A percentile compares a stretch with the other conserved stretches of the same genome.
Conservation (phyloP, 2,888 invertebrate species). For the Sepioteuthis lessoniana region DNA sequence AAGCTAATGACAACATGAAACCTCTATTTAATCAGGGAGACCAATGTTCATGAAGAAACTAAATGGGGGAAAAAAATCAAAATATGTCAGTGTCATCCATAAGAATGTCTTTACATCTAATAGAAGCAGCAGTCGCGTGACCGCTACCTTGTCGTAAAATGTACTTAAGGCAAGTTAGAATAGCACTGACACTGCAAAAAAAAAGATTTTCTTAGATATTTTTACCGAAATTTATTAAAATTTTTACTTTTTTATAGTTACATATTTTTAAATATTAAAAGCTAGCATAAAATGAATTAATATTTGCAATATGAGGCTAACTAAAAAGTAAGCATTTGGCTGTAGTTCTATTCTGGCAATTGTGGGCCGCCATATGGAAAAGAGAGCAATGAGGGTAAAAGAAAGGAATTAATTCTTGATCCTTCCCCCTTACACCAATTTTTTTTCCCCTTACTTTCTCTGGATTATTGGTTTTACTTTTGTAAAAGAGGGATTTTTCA, state of each 20-base stretch:
- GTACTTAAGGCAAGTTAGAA: not conserved
- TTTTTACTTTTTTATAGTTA: not conserved
- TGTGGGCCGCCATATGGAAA: not conserved
- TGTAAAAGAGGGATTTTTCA: not conserved
- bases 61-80: too few species aligned
- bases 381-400: not conserved
- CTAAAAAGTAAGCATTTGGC: not conserved
- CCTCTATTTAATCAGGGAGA: too few species aligned
- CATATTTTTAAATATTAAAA: not conserved
- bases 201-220: not conserved
- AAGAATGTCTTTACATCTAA: not conserved
- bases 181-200: not conserved
- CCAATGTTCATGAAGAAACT: not conserved
- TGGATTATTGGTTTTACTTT: not conserved
- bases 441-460: not conserved
- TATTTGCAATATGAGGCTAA: not conserved
- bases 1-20: not conserved
- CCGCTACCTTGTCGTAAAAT: not conserved
- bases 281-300: not conserved
- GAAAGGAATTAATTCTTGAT: not conserved
- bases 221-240: not conserved
- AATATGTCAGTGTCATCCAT: too few species aligned
- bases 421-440: not conserved
- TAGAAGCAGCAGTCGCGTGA: not conserved
- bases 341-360: not conserved